phyloP scores from a whole-genome alignment of 2,797 vertebrate species.

The Coranthus polyacanthus region DNA sequence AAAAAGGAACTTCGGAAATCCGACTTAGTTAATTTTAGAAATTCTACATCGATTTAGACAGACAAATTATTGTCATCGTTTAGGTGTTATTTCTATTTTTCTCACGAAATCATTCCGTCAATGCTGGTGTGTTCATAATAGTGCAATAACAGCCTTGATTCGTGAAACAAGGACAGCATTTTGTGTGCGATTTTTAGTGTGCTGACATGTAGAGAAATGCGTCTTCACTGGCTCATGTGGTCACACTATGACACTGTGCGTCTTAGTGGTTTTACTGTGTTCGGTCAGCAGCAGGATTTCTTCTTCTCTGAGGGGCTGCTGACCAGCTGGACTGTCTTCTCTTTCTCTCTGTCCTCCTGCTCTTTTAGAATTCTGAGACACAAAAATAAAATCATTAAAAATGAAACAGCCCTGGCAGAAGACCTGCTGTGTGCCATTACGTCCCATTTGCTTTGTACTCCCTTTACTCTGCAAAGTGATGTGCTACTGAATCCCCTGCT shows the following conservation, averaged over 20 bases:
- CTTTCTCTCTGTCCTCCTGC: conserved; percentile 89
- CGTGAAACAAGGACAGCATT: neutral
- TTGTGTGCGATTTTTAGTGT: no score
- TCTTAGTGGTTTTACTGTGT: conserved; percentile 33
- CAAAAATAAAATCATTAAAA: neutral
- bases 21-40: no score
- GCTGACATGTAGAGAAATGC: conserved; percentile 1
- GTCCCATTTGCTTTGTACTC: neutral
- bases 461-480: neutral
- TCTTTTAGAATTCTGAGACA: conserved; percentile 89
- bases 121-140: conserved; percentile 11
- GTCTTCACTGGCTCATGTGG: conserved; percentile 16
- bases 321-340: conserved; percentile 86
- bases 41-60: no score
- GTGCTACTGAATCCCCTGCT: neutral
- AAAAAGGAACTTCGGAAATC: neutral
- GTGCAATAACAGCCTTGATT: conserved; percentile 37
- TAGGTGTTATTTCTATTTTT: neutral
- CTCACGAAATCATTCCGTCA: neutral
- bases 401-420: neutral
- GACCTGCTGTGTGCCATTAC: neutral
- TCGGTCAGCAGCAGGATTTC: conserved; percentile 87
- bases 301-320: conserved; percentile 79
- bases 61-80: no score
- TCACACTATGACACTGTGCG: conserved; percentile 9